Base-by-base conservation (phyloP, 53 echinoderm and acorn worm genomes). In the Crossaster papposus region DNA sequence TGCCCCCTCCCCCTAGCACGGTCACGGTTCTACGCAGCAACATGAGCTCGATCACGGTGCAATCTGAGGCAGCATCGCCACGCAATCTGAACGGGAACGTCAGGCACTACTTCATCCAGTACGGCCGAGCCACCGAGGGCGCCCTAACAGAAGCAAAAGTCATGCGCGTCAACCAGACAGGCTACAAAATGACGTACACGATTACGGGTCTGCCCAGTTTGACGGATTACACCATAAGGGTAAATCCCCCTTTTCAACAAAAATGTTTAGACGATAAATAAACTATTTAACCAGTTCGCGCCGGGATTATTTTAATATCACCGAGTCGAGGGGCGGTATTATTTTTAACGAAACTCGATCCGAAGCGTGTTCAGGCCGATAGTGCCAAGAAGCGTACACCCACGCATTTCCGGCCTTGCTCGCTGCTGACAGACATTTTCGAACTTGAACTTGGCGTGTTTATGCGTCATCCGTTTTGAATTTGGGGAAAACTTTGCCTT, bases 1-100 rank as follows among this genome's bases (percentile, higher is more conserved):
- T 30, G 33, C 83, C 90, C 13, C 83, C 78, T 23, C 51, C 82
- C 44, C 90, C 90, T 15, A 15, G 8, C 23, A 78, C 29, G 23
- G 63, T 83, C 1, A 77, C 9, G 20, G 22, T 83, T n/a, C 17
- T 31, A 29, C 28, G 64, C 18, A 90, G 76, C 62, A 81, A 73
- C 11, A 29, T 23, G 24, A 31, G 38, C 50, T 90, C 90, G 30
- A 74, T 90, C 77, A 83, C 83, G 70, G 13, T 90, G 26, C 14
- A 26, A 33, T 36, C 70, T 7, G 54, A 50, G 30, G 90, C 90
- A 64, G 18, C 90, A 7, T 36, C 72, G 32, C 83, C 90, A 13
- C 58, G 64, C 50, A 90, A 90, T 51, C 90, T 83, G 3, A 90
- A 90, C 36, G 90, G 90, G 8, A 74, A 76, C 81, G 54, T 90